Base-by-base conservation (phyloP, 2,797 vertebrate species). In the Sorex maritimensis region DNA sequence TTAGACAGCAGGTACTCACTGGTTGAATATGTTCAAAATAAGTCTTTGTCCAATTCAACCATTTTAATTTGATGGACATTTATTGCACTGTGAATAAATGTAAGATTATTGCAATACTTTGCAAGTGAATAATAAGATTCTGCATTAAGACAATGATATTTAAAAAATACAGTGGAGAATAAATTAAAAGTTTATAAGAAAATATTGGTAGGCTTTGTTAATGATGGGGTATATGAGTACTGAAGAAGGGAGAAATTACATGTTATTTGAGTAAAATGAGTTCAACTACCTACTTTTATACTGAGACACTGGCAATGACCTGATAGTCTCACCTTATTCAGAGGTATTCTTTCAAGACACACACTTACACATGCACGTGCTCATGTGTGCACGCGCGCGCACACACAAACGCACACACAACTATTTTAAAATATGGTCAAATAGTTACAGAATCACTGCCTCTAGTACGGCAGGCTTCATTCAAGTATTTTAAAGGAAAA, bases 51-150 rank as follows among this genome's bases (percentile, higher is more conserved):
- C 87, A 95, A 63, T 87, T 82, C 72, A 94, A 87, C 89, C 49
- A 91, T 88, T 95, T 93, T 87, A 95, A 67, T 87, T 96, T 93
- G 92, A 91, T 63, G 87, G 95, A 92, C 93, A 92, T 95, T 96
- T 95, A 95, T 79, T 93, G 75, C 72, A 92, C 89, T 91, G 74
- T 30, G 87, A 95, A 89, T 46, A 69, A 93, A 89, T 91, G 95
- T 87, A 78, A 77, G 61, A 65, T 94, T 91, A 94, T 71, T 95
- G 93, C 65, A 80, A 68, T 93, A 85, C 82, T 94, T 72, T 91
- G 61, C 83, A 77, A 6, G 75, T 95, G 84, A 95, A 92, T 92
- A 95, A 92, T 93, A 84, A 96, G 61, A 65, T 34, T 6, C n/a
- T 87, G 17, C 9, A 84, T 90, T 91, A 93, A 88, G 72, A 71